phyloP scores from a whole-genome alignment of 2,888 invertebrate genomes.

The Allophyes oxyacanthae region DNA sequence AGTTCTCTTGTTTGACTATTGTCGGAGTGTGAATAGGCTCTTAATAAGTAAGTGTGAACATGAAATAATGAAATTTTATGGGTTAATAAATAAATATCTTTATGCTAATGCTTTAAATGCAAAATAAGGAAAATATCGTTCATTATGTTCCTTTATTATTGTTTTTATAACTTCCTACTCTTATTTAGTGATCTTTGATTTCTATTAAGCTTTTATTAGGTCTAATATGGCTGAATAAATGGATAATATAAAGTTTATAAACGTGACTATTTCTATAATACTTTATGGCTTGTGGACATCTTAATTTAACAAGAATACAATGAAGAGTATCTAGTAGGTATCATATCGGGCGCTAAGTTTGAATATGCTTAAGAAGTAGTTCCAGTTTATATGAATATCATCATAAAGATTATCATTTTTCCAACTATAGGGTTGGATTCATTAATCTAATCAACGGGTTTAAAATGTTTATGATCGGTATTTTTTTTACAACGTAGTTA shows the following conservation, averaged over 20 bases:
- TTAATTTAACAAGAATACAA: too few species aligned
- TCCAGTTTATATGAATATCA: too few species aligned
- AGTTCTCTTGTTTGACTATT: slow-evolving; percentile 16
- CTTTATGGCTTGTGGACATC: too few species aligned
- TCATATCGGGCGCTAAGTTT: too few species aligned
- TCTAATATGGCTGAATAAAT: slow-evolving; percentile 10
- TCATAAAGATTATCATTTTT: too few species aligned
- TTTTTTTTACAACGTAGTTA: too few species aligned
- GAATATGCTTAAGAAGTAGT: too few species aligned
- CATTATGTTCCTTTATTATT: slow-evolving; percentile 12
- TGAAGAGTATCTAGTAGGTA: too few species aligned
- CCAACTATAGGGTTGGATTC: too few species aligned
- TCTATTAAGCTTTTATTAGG: slow-evolving; percentile 1
- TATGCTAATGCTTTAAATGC: slow-evolving; percentile 18
- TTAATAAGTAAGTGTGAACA: slow-evolving; percentile 38
- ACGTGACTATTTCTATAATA: too few species aligned
- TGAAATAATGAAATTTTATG: slow-evolving; percentile 32
- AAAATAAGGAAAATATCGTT: slow-evolving; percentile 16
- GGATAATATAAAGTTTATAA: neutral
- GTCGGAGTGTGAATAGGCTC: slow-evolving; percentile 23
- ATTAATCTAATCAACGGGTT: too few species aligned
- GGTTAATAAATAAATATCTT: slow-evolving; percentile 36
- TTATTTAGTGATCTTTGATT: slow-evolving; percentile 4
- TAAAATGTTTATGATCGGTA: too few species aligned
- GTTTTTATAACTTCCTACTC: slow-evolving; percentile 23